Conservation (phyloP, 2,888 invertebrate genomes). For the Oscheius myriophilus region DNA sequence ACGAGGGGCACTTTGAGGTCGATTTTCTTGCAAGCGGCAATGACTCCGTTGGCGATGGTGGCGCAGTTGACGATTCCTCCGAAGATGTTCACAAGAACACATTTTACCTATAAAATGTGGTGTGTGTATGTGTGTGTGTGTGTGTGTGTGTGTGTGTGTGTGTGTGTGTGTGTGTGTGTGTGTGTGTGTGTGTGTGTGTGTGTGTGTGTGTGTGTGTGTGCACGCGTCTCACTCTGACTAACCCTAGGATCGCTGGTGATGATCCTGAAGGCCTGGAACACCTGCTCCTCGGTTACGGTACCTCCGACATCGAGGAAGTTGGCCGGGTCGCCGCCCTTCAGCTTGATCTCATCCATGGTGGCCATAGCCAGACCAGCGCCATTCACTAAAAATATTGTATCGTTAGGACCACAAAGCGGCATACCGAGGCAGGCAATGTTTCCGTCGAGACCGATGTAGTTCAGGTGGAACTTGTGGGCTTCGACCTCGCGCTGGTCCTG, state of each 20-base stretch:
- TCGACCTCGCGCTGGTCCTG: constrained; percentile 93
- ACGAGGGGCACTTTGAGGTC: constrained; percentile 81
- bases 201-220: too few species aligned
- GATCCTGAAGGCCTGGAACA: constrained; percentile 86
- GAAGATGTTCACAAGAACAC: constrained; percentile 96
- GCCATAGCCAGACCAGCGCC: constrained; percentile 99
- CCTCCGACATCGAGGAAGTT: constrained; percentile 99
- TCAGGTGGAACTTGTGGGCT: constrained; percentile 87
- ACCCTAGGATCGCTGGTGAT: constrained; percentile 79
- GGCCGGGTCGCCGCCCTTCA: constrained; percentile 94
- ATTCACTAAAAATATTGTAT: constrained; percentile 80
- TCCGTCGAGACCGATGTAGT: constrained; percentile 96
- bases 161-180: too few species aligned
- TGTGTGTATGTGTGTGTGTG: too few species aligned
- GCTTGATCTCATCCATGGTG: constrained; percentile 97
- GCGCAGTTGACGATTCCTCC: constrained; percentile 99
- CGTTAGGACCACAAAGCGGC: background rate
- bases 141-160: too few species aligned
- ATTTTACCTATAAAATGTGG: constrained; percentile 78
- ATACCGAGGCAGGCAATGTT: constrained; percentile 88
- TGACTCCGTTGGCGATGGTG: constrained; percentile 93
- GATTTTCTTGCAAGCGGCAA: constrained; percentile 84
- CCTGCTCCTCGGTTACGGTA: constrained; percentile 89
- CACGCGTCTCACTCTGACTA: background rate
- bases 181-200: too few species aligned